Percentiles rank a stretch among this genome's conserved stretches.
phyloP scores from a whole-genome alignment of 1,140 invertebrate species.

The Fopius arisanus region DNA sequence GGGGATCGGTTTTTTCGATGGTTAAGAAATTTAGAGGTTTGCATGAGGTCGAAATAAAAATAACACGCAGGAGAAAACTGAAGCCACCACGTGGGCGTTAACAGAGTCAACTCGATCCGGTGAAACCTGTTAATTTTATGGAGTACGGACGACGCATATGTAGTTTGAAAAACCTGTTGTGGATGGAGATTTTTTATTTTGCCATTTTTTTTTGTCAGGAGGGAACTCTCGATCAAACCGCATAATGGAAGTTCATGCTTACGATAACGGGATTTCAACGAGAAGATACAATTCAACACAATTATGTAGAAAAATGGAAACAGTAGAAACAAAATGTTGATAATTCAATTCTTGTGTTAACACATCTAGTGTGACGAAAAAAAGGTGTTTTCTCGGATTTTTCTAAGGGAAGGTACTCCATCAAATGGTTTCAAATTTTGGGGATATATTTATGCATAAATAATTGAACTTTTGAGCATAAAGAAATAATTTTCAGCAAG shows the following conservation, averaged over 20 bases:
- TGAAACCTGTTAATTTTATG: conserved; percentile 36
- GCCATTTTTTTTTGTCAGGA: neutral
- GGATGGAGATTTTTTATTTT: neutral
- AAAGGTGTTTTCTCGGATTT: too few relatives aligned
- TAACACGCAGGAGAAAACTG: neutral
- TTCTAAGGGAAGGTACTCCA: too few relatives aligned
- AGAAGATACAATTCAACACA: neutral
- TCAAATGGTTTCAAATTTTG: too few relatives aligned
- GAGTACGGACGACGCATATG: conserved; percentile 27
- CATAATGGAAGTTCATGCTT: conserved; percentile 16
- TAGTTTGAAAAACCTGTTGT: conserved; percentile 26
- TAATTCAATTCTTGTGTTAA: too few relatives aligned
- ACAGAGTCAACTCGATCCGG: conserved; percentile 10
- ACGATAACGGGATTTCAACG: neutral
- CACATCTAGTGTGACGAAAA: too few relatives aligned
- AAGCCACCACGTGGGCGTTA: conserved; percentile 25
- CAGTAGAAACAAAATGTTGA: too few relatives aligned
- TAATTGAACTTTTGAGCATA: too few relatives aligned
- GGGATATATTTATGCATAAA: too few relatives aligned
- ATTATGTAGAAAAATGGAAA: neutral
- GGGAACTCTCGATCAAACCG: neutral
- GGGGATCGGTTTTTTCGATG: neutral
- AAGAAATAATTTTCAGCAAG: too few relatives aligned
- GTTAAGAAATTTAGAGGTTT: neutral
- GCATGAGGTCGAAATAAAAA: neutral